A percentile compares a stretch with the other conserved stretches of the same genome.
Evolutionary conservation across 2,888 invertebrate genomes (phyloP).

Genomic region (Caenorhabditis plicata): DNA sequence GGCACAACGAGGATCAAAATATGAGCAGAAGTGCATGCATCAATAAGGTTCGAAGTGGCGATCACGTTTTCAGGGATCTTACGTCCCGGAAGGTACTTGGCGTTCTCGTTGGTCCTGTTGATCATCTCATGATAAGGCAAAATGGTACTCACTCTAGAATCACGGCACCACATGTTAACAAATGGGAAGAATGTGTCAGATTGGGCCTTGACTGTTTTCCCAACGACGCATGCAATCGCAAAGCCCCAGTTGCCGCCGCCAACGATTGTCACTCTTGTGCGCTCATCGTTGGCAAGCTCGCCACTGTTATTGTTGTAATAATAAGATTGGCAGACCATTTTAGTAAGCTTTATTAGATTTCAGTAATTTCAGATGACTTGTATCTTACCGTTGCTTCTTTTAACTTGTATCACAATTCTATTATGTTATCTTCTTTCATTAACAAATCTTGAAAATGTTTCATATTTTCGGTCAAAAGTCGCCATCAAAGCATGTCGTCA

Average conservation of each 20-base stretch:
- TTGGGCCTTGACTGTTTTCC: constrained; percentile 78
- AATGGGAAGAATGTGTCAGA: constrained; percentile 80
- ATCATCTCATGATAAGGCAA: constrained; percentile 77
- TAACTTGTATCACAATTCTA: no score
- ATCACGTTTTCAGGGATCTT: constrained; percentile 91
- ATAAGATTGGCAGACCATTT: constrained; percentile 23
- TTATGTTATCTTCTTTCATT: no score
- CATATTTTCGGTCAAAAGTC: no score
- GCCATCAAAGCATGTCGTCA: no score
- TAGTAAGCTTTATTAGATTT: no score
- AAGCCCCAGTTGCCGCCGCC: constrained; percentile 75
- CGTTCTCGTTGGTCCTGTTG: constrained; percentile 94
- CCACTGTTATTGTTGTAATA: constrained; percentile 21
- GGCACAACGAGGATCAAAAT: constrained; percentile 94
- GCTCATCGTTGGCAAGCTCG: constrained; percentile 6
- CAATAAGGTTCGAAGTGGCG: constrained; percentile 86
- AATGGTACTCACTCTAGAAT: constrained; percentile 25
- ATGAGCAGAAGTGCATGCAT: constrained; percentile 87
- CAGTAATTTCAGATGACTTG: no score
- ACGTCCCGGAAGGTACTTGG: constrained; percentile 95
- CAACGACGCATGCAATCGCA: constrained; percentile 96
- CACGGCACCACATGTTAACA: constrained; percentile 73
- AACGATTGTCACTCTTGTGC: constrained; percentile 21
- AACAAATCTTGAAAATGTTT: no score
- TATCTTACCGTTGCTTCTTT: no score